Base-by-base conservation (phyloP, 2,113 vertebrate genomes). In the Crotalus helleri region DNA sequence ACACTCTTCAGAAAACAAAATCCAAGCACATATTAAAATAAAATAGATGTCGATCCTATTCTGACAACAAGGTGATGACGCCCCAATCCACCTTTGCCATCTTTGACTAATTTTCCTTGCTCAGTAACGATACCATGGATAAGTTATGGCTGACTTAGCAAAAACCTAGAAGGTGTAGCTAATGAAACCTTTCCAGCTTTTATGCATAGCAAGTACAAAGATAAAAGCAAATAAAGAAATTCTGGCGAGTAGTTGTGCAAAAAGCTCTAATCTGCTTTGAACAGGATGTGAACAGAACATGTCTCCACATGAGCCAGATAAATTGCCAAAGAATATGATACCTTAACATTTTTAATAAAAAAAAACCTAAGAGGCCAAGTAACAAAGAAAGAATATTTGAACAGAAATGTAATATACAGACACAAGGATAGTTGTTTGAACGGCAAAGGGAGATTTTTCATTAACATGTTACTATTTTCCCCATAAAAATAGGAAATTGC, bases 231-330 rank as follows among this genome's bases (percentile, higher is more conserved):
- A 93, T 92, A 55, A 85, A 89, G n/a, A 93, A 92, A 74, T 95
- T 94, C 74, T 26, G 91, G 46, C 19, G 46, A 94, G 87, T 19
- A 46, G 58, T 53, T 88, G 85, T n/a, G 46, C 58, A 49, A 86
- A 24, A 53, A 39, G 81, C 91, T 94, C 89, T 94, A 90, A 61
- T 91, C 93, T 15, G 86, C 85, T 93, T 44, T 51, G 87, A 93
- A 94, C 93, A 94, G 94, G 87, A 46, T 13, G 85, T 92, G 19
- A 44, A 94, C 33, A 2, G 33, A 91, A 91, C 94, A 44, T 89
- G 88, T 88, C 94, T 95, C 93, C 85, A 90, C 94, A 94, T 46
- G 86, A 93, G 89, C 91, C 85, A 88, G 51, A 21, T 54, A 90
- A 89, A 91, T 92, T 1, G 64, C 86, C 92, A 69, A 90, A 94